Evolutionary conservation across 1,140 invertebrate genomes (phyloP), one percentile per base, ranked within the genome.

Genomic region (Kradibia gibbosae): DNA sequence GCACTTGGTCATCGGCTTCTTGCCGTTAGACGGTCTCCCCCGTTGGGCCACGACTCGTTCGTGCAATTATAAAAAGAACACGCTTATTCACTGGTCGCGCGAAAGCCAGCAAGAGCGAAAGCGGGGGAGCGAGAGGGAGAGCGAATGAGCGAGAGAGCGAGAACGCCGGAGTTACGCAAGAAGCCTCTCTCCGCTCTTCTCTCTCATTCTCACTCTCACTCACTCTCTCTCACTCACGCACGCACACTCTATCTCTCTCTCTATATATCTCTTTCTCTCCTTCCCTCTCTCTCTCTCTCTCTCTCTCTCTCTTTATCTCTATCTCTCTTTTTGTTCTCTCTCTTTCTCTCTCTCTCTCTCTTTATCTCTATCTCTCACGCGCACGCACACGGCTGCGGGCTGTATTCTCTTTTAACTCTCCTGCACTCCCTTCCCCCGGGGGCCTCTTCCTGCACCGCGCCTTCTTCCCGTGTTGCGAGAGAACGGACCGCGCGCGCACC

Each of bases 361-460:
- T 17, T 10, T 17, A 7, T 48, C 45, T 17, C 17, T 75, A 28
- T 79, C 60, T 83, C 55, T 57, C 55, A 25, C 55, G 55, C 10
- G 10, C 55, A 7, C 20, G 15, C 70, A n/a, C 70, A 22, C 70
- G 36, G 31, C 34, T 53, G 5, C n/a, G n/a, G n/a, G 50, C 50
- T 48, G 72, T 31, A 74, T 67, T 80, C 73, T 81, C 55, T 73
- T 80, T 72, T 45, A 36, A 57, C 17, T 62, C 71, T 72, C 72
- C 60, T 72, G 36, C 53, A 60, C 70, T 28, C 50, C 34, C 77
- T n/a, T 4, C 67, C 48, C 65, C n/a, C n/a, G n/a, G n/a, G n/a
- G n/a, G 78, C 17, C 25, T 72, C 53, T 60, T 70, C 34, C 45
- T 67, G 80, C 80, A 55, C 20, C 57, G 73, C 65, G 28, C 42